A percentile compares a stretch with the other conserved stretches of the same genome.
Conservation (phyloP, 2,797 vertebrate species). For the Sparus aurata region DNA sequence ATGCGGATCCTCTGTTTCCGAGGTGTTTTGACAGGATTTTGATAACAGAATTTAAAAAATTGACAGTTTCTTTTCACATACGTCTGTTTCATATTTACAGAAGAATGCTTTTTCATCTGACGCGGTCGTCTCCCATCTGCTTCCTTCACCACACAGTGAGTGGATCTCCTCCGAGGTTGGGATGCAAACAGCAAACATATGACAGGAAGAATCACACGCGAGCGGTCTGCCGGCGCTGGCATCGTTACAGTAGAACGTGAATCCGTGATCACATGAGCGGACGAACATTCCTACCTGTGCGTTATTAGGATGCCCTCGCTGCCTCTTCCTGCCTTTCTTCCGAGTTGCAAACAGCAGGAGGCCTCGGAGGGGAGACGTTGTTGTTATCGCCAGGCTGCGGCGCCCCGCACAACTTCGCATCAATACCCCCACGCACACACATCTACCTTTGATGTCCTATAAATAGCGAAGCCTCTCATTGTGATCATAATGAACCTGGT, state of each 20-base stretch:
- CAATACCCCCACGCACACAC: conserved; percentile 38
- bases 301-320: conserved; percentile 12
- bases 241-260: conserved; percentile 7
- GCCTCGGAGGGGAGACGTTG: conserved; percentile 42
- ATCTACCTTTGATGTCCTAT: conserved; percentile 78
- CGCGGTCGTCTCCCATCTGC: background rate
- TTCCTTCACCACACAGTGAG: background rate
- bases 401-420: conserved; percentile 59
- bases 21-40: conserved; percentile 9
- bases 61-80: background rate
- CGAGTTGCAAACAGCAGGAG: conserved; percentile 51
- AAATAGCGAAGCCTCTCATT: conserved; percentile 67
- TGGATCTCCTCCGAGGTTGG: background rate
- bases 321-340: conserved; percentile 24
- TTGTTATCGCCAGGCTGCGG: conserved; percentile 66
- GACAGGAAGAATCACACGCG: background rate
- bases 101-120: background rate
- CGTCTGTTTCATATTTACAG: conserved; percentile 7
- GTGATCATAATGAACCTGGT: conserved; percentile 57
- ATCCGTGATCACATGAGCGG: conserved; percentile 19
- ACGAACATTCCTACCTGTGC: conserved; percentile 34
- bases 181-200: background rate
- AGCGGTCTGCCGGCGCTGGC: background rate
- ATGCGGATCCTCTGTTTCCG: background rate
- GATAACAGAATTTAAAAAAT: background rate